A percentile compares a stretch with the other conserved stretches of the same genome.
phyloP scores from a whole-genome alignment of 2,888 invertebrate genomes.

The Erebia ligea region DNA sequence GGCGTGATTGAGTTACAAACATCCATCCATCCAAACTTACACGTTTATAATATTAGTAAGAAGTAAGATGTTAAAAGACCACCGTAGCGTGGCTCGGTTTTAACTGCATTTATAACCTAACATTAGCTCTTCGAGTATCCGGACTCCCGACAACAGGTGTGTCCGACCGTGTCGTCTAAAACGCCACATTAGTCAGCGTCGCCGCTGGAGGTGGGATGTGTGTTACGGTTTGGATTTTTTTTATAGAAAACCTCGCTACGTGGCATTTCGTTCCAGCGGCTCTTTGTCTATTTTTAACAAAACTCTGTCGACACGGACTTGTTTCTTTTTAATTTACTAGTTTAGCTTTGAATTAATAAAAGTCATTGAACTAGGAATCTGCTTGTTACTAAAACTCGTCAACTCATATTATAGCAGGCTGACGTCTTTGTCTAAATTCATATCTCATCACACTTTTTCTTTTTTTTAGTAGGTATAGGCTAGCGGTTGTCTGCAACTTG shows the following conservation, averaged over 20 bases:
- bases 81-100: too few species aligned
- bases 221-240: constrained; percentile 16
- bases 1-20: too few species aligned
- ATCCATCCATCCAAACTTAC: too few species aligned
- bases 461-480: too few species aligned
- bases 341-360: not conserved
- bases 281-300: constrained; percentile 23
- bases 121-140: constrained; percentile 7
- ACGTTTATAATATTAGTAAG: too few species aligned
- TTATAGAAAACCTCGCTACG: constrained; percentile 23
- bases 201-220: constrained; percentile 34
- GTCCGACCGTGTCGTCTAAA: constrained; percentile 51
- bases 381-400: too few species aligned
- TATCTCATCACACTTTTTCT: too few species aligned
- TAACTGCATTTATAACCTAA: not conserved
- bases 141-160: constrained; percentile 48
- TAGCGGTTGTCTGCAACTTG: too few species aligned
- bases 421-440: too few species aligned
- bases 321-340: not conserved
- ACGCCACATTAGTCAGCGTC: constrained; percentile 60
- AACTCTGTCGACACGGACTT: not conserved
- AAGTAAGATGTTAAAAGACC: too few species aligned
- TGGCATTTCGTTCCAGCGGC: constrained; percentile 16
- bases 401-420: too few species aligned
- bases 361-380: too few species aligned